phyloP scores from a whole-genome alignment of 2,888 invertebrate genomes.

The Eupeodes latifasciatus region DNA sequence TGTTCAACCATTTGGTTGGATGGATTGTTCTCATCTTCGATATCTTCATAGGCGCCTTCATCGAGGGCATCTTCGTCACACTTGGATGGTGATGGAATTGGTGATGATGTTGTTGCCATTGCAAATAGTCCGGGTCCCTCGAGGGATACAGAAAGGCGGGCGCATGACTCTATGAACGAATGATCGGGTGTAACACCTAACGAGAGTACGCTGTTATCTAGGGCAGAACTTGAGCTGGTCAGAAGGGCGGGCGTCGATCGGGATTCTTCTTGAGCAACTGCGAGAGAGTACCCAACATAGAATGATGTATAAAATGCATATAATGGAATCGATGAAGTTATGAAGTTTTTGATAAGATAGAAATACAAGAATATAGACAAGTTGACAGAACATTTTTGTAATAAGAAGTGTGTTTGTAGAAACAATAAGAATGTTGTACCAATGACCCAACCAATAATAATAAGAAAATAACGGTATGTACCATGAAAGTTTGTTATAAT shows the following conservation, averaged over 20 bases:
- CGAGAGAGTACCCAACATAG: conserved; percentile 83
- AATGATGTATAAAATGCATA: conserved; percentile 64
- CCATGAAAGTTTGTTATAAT: conserved; percentile 27
- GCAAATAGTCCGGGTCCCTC: conserved; percentile 92
- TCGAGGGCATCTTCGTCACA: conserved; percentile 81
- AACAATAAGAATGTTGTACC: conserved; percentile 33
- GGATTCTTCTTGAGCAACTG: conserved; percentile 94
- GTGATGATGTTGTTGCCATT: conserved; percentile 86
- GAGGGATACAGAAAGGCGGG: conserved; percentile 93
- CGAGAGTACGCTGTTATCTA: conserved; percentile 86
- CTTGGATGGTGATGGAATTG: conserved; percentile 87
- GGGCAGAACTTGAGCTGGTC: conserved; percentile 88
- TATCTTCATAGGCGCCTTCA: conserved; percentile 80
- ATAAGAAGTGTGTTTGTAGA: background rate
- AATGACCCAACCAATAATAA: conserved; percentile 53
- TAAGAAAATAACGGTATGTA: background rate
- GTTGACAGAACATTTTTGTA: conserved; percentile 19
- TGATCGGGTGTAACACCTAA: conserved; percentile 94
- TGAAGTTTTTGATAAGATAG: conserved; percentile 40
- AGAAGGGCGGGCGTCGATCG: conserved; percentile 94
- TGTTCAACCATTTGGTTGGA: conserved; percentile 66
- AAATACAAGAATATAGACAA: conserved; percentile 20
- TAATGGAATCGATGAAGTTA: conserved; percentile 71
- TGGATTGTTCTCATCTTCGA: conserved; percentile 79
- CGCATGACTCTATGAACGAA: conserved; percentile 93